Percentiles rank a stretch among this genome's conserved stretches.
Evolutionary conservation across 2,888 invertebrate genomes (phyloP).

Genomic region (Thereva unica): DNA sequence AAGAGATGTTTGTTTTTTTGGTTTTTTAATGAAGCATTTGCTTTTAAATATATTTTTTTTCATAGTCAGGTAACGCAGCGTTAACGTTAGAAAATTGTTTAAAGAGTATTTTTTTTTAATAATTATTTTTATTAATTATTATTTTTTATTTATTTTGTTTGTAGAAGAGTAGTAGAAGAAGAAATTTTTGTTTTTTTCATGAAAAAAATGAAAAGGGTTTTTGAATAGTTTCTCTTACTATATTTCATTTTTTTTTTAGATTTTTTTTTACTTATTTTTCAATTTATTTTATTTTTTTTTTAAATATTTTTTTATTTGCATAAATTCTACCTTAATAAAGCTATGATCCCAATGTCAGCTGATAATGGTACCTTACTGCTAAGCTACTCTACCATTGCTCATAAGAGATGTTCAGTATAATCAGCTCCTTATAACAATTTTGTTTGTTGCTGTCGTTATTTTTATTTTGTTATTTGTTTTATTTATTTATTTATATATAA

Average conservation of each 20-base stretch:
- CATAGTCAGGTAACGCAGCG: no score
- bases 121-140: no score
- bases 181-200: background rate
- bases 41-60: no score
- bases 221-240: conserved; percentile 37
- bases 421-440: background rate
- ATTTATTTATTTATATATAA: no score
- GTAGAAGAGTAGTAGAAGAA: no score
- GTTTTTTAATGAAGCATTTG: no score
- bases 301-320: conserved; percentile 19
- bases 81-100: no score
- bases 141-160: no score
- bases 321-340: conserved; percentile 62
- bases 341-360: conserved; percentile 68
- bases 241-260: conserved; percentile 16
- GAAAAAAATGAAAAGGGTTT: conserved; percentile 9
- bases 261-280: conserved; percentile 48
- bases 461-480: background rate
- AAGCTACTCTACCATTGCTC: conserved; percentile 59
- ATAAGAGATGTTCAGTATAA: conserved; percentile 7
- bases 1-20: no score
- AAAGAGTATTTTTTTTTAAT: no score
- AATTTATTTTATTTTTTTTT: conserved; percentile 16
- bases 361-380: conserved; percentile 61
- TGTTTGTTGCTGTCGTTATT: background rate